These are phyloP conservation scores for Bos taurus DNA, from an alignment of 2,113 vertebrate genomes.

Conservation along the genomic window ARS-UCD2.0 NC_037338.1:6074501-6075000, in stretches of 20 bases:
- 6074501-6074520: no score
- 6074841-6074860: neutral
- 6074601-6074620: neutral
- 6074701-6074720: neutral
- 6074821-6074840: neutral
- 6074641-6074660: neutral
- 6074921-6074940: neutral
- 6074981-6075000: neutral
- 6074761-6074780: neutral
- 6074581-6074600: neutral
- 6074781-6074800: neutral
- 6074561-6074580: neutral
- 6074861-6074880: neutral
- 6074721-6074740: neutral
- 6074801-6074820: neutral
- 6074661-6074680: neutral
- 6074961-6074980: neutral
- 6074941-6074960: neutral
- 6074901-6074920: neutral
- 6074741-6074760: neutral
- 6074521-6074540: neutral
- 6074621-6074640: neutral
- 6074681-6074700: neutral
- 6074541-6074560: neutral
- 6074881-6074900: neutral